Conservation (phyloP, 2,888 invertebrate genomes). For the Eupeodes latifasciatus region DNA sequence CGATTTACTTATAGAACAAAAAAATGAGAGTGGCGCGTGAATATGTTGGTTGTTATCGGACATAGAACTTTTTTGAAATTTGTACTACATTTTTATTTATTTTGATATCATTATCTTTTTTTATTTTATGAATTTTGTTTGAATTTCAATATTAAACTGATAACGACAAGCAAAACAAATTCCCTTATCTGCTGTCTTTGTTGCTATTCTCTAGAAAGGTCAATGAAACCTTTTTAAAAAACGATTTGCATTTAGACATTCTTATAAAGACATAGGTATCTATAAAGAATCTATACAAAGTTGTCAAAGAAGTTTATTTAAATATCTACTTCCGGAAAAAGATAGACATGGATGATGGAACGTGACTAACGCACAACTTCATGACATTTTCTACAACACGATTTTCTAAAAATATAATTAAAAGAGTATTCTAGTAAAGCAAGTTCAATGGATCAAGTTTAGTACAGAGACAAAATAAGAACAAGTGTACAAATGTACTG, state of each 20-base stretch:
- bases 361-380: conserved; percentile 52
- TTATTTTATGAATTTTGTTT: not conserved
- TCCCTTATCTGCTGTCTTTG: not conserved
- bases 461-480: conserved; percentile 13
- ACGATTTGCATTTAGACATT: conserved; percentile 19
- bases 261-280: not conserved
- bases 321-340: conserved; percentile 41
- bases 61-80: not conserved
- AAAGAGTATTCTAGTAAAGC: not conserved
- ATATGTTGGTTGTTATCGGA: conserved; percentile 30
- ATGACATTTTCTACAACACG: conserved; percentile 23
- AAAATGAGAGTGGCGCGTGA: conserved; percentile 54
- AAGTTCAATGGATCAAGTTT: conserved; percentile 60
- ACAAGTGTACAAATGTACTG: not conserved
- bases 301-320: not conserved
- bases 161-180: not conserved
- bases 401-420: not conserved
- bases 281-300: not conserved
- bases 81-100: conserved; percentile 21
- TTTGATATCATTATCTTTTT: not conserved
- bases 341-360: conserved; percentile 34
- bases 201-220: conserved; percentile 34
- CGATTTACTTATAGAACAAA: conserved; percentile 43
- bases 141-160: not conserved
- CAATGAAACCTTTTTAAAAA: conserved; percentile 31